These are phyloP conservation scores for Toxotes chatareus DNA, from an alignment of 2,113 vertebrate genomes.

Conservation along the genomic window DNA sequence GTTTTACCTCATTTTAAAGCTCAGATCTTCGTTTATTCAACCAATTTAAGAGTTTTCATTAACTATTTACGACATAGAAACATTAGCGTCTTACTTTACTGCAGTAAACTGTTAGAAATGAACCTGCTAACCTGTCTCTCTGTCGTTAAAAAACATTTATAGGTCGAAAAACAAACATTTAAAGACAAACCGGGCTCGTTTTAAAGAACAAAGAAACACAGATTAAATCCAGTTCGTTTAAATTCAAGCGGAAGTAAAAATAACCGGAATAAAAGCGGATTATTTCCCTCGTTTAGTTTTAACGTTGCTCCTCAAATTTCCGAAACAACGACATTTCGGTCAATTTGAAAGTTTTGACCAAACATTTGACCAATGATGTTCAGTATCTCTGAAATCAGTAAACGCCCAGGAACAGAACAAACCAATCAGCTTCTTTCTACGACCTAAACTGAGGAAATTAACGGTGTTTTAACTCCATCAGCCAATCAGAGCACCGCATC, in stretches of 20 bases:
- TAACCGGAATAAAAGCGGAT: neutral
- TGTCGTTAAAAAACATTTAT: neutral
- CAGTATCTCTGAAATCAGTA: neutral
- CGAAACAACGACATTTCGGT: rapidly evolving
- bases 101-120: neutral
- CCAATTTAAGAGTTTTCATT: rapidly evolving
- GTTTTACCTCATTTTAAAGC: neutral
- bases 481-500: conserved; percentile 12
- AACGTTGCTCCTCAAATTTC: neutral
- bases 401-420: neutral
- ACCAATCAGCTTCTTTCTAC: neutral
- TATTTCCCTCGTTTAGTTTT: neutral
- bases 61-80: neutral
- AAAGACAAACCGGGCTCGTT: neutral
- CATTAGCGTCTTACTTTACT: neutral
- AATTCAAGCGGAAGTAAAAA: neutral
- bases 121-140: neutral
- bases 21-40: neutral
- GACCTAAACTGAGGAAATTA: rapidly evolving
- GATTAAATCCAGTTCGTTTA: neutral
- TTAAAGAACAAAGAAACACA: rapidly evolving
- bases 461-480: neutral
- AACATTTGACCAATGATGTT: conserved; percentile 1
- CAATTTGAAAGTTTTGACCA: neutral
- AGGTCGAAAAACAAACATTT: neutral